A percentile compares a stretch with the other conserved stretches of the same genome.
These are phyloP conservation scores for Drosophila tripunctata DNA, from an alignment of 2,888 invertebrate species.

Conservation along the genomic window DNA sequence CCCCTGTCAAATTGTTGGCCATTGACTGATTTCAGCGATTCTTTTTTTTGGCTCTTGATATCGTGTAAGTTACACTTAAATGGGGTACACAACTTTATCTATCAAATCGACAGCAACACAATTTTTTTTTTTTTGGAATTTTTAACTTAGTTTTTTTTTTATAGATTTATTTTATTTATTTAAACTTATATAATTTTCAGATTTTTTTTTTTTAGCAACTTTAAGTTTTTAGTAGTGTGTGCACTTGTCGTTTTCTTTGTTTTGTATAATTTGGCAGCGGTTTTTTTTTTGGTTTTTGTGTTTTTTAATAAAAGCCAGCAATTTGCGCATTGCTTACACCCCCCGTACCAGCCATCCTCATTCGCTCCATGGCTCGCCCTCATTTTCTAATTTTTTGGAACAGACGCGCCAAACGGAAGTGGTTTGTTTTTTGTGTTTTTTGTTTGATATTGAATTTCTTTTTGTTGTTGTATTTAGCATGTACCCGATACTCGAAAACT, in stretches of 20 bases:
- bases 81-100: background rate
- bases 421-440: too few relatives aligned
- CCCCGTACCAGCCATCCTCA: conserved; percentile 2
- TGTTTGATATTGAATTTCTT: conserved; percentile 7
- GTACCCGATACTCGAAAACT: background rate
- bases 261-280: background rate
- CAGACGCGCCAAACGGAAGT: conserved; percentile 28
- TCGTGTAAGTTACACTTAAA: background rate
- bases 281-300: conserved; percentile 2
- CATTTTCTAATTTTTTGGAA: conserved; percentile 22
- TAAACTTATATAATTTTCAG: too few relatives aligned
- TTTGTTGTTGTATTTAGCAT: background rate
- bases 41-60: conserved; percentile 21
- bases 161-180: too few relatives aligned
- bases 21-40: conserved; percentile 51
- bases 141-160: too few relatives aligned
- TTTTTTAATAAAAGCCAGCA: conserved; percentile 48
- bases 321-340: conserved; percentile 32
- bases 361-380: conserved; percentile 3
- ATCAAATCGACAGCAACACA: background rate
- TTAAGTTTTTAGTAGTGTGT: background rate
- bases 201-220: background rate
- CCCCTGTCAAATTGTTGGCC: conserved; percentile 39
- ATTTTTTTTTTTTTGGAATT: too few relatives aligned
- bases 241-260: background rate